Conservation (phyloP, 2,113 vertebrate species). For the Geococcyx californianus region DNA sequence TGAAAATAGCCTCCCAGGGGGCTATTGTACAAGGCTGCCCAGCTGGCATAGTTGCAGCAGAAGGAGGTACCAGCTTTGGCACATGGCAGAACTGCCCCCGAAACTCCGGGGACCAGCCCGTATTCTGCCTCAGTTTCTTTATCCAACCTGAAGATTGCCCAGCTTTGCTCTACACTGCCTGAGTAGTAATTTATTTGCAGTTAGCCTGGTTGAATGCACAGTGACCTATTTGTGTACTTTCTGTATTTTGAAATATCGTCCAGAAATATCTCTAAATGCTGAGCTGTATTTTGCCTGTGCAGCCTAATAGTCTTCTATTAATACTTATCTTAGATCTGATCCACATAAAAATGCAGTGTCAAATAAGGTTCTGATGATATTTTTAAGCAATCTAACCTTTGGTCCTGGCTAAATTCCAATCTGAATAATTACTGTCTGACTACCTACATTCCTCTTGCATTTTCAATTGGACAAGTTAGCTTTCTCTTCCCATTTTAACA, state of each 20-base stretch:
- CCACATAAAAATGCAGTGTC: conserved; percentile 47
- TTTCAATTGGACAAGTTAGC: conserved; percentile 40
- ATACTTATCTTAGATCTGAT: conserved; percentile 49
- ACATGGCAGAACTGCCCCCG: neutral
- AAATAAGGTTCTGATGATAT: conserved; percentile 54
- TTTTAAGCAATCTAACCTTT: conserved; percentile 65
- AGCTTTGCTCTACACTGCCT: neutral
- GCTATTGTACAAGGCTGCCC: neutral
- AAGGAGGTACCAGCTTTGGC: neutral
- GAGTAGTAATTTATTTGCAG: neutral
- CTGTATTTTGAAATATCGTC: conserved; percentile 3
- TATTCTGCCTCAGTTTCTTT: conserved; percentile 24
- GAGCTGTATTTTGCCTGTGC: conserved; percentile 29
- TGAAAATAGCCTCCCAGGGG: neutral
- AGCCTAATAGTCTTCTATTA: conserved; percentile 56
- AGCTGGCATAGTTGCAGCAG: neutral
- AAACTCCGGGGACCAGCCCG: neutral
- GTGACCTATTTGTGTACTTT: conserved; percentile 43
- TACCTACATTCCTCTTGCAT: conserved; percentile 46
- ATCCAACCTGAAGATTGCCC: neutral
- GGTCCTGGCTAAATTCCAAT: conserved; percentile 60
- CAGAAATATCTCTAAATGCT: conserved; percentile 41
- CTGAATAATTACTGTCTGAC: conserved; percentile 56
- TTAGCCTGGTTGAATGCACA: conserved; percentile 12
- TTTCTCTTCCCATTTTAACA: conserved; percentile 16